Evolutionary conservation across 2,888 invertebrate genomes (phyloP).

Genomic region (Ypsolopha sequella): DNA sequence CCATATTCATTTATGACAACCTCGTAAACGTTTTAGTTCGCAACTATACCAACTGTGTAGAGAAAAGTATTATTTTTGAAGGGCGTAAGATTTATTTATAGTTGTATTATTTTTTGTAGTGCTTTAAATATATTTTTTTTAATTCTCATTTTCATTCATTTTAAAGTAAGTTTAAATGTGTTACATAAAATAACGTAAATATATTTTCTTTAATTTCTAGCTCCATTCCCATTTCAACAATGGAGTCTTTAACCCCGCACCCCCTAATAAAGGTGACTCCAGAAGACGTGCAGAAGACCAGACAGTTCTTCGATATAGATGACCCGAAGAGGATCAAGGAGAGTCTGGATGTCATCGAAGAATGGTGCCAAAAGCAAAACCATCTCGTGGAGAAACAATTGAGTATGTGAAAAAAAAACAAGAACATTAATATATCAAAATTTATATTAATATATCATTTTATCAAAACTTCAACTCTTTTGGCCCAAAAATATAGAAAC

Average conservation of each 20-base stretch:
- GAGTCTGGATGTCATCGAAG: slow-evolving; percentile 27
- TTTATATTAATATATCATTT: slow-evolving; percentile 7
- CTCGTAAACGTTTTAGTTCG: no score
- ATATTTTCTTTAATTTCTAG: no score
- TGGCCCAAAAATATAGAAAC: slow-evolving; percentile 1
- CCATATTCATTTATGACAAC: no score
- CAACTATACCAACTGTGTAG: no score
- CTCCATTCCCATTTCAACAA: slow-evolving; percentile 10
- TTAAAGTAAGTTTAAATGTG: no score
- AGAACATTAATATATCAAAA: background rate
- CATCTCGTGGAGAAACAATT: slow-evolving; percentile 37
- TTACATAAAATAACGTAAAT: no score
- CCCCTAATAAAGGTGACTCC: slow-evolving; percentile 32
- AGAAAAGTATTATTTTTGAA: no score
- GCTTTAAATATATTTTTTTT: no score
- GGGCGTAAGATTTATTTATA: no score
- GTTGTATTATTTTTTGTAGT: no score
- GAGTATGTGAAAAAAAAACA: slow-evolving; percentile 24
- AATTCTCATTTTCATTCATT: no score
- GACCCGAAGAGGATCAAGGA: slow-evolving; percentile 33
- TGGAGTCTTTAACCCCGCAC: slow-evolving; percentile 35
- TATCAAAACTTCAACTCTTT: background rate
- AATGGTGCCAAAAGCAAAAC: slow-evolving; percentile 43
- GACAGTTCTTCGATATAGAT: slow-evolving; percentile 27
- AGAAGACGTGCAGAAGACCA: slow-evolving; percentile 30